Evolutionary conservation across 2,113 vertebrate species (phyloP), one percentile per base, ranked within the genome.

Genomic region (Nyctibius bracteatus): DNA sequence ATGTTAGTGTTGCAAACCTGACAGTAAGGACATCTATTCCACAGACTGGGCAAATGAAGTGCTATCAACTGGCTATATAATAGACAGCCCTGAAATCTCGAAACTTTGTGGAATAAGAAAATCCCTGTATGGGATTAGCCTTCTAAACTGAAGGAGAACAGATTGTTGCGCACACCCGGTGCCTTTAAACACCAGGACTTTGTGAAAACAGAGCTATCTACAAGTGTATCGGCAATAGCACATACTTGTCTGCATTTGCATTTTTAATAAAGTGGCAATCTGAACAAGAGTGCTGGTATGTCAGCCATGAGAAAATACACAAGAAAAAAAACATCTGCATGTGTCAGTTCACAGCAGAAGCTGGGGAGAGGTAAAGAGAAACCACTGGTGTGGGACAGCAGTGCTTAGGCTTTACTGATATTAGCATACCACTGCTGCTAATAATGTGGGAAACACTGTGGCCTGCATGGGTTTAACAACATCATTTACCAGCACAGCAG

Each of bases 201-300:
- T 9, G 13, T 54, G 73, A 24, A 73, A 77, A 13, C 0, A 0
- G 37, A 78, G 22, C 17, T 39, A 7, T 35, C 24, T 78, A 2
- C 47, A 58, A 70, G 44, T 2, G 3, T 54, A 44, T 20, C 35
- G 20, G 13, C 6, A 71, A 54, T 37, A 78, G 63, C 37, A 54
- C 18, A 33, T 22, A 30, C 37, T 52, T 54, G 12, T 44, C 83
- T 81, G 24, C 25, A 43, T 94, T 78, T 91, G 19, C 23, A 39
- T 94, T 94, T 92, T 54, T 89, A 54, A 70, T 81, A 27, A 81
- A 58, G n/a, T 21, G 17, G 20, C 71, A 85, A 89, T 70, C 7
- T 3, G 46, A 41, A 68, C 9, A 27, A 31, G 35, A 57, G 19
- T n/a, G 47, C 22, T 67, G 27, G 10, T 65, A 13, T 33, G 9